Evolutionary conservation across 2,797 vertebrate genomes (phyloP).

Genomic region (Sciaenops ocellatus): DNA sequence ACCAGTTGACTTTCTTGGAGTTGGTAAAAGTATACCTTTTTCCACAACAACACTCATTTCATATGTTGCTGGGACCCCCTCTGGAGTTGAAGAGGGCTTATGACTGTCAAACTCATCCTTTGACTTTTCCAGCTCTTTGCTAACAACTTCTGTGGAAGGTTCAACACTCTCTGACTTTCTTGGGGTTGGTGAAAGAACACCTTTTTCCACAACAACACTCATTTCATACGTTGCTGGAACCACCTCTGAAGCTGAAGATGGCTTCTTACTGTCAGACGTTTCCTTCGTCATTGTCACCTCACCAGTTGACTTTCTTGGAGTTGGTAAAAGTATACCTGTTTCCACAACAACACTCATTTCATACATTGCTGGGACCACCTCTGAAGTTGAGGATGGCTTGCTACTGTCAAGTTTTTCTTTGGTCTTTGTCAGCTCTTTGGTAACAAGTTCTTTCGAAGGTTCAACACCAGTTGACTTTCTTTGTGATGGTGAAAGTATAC

Average conservation of each 20-base stretch:
- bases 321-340: not conserved
- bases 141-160: not conserved
- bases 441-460: not conserved
- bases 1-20: not conserved
- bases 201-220: not conserved
- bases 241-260: not conserved
- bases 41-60: not conserved
- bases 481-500: not conserved
- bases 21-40: not conserved
- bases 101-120: not conserved
- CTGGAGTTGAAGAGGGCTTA: not conserved
- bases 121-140: no score
- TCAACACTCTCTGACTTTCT: not conserved
- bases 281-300: not conserved
- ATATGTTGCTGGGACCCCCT: not conserved
- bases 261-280: no score
- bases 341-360: not conserved
- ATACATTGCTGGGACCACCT: not conserved
- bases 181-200: not conserved
- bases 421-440: not conserved
- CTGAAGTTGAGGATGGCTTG: not conserved
- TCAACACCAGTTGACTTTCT: not conserved
- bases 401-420: not conserved
- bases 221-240: not conserved
- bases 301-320: slow-evolving; percentile 19